Evolutionary conservation across 2,888 invertebrate genomes (phyloP).

Genomic region (Oligia strigilis): DNA sequence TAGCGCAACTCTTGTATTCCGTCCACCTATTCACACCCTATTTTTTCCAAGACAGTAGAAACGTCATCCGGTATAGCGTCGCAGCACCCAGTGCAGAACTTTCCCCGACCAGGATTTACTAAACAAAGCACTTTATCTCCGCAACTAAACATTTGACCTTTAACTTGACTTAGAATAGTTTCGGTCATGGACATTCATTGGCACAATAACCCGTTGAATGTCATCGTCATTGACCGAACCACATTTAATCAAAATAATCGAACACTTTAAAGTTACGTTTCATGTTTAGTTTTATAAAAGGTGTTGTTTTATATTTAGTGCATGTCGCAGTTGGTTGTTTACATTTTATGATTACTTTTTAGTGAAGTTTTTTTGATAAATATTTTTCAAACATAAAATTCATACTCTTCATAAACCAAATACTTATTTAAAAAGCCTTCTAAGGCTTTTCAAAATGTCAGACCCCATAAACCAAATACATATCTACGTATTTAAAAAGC

Average conservation of each 20-base stretch:
- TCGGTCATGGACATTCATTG: conserved; percentile 44
- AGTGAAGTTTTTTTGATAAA: too few relatives aligned
- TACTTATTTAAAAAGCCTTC: too few relatives aligned
- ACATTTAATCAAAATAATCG: conserved; percentile 11
- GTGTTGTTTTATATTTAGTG: too few relatives aligned
- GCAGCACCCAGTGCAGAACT: neutral
- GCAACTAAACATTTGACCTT: conserved; percentile 4
- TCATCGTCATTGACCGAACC: conserved; percentile 36
- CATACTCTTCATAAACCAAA: too few relatives aligned
- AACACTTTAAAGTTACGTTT: neutral
- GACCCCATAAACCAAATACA: too few relatives aligned
- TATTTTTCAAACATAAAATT: too few relatives aligned
- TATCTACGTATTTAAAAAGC: too few relatives aligned
- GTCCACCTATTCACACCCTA: neutral
- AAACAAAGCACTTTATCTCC: neutral
- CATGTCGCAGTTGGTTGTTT: too few relatives aligned
- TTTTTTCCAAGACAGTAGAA: too few relatives aligned
- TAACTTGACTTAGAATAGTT: conserved; percentile 20
- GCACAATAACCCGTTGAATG: conserved; percentile 41
- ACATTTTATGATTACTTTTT: too few relatives aligned
- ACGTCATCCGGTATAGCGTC: neutral
- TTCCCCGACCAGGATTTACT: neutral
- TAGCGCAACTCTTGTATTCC: neutral
- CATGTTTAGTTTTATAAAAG: neutral
- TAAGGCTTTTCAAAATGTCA: too few relatives aligned